phyloP scores from a whole-genome alignment of 2,888 invertebrate species.

The Hirtodrosophila histrioides region DNA sequence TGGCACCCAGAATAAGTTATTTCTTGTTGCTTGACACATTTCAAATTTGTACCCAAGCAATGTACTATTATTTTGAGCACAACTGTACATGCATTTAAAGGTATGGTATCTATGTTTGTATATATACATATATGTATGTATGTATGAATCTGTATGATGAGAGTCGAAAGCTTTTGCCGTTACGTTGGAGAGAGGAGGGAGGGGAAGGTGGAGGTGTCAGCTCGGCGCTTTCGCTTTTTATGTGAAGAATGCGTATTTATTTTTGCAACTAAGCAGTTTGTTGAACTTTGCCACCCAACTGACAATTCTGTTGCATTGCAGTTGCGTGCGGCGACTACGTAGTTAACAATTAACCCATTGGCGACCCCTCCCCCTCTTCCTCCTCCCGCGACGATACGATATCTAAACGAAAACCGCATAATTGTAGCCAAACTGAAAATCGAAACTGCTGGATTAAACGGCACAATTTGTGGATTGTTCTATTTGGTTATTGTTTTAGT shows the following conservation, averaged over 20 bases:
- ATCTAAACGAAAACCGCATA: not conserved
- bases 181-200: too few relatives aligned
- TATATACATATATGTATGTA: not conserved
- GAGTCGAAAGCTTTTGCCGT: not conserved
- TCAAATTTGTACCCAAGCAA: too few relatives aligned
- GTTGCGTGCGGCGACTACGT: constrained; percentile 10
- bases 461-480: not conserved
- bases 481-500: constrained; percentile 22
- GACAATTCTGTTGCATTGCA: constrained; percentile 14
- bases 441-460: constrained; percentile 23
- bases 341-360: constrained; percentile 5
- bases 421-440: constrained; percentile 18
- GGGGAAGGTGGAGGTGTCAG: too few relatives aligned
- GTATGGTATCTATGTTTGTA: not conserved
- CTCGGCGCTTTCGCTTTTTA: not conserved
- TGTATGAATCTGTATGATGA: not conserved
- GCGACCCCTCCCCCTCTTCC: too few relatives aligned
- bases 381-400: too few relatives aligned
- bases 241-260: constrained; percentile 24
- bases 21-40: too few relatives aligned
- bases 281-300: constrained; percentile 24
- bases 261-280: constrained; percentile 32
- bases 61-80: too few relatives aligned
- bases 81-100: too few relatives aligned
- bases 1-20: too few relatives aligned